These are phyloP conservation scores for Drosophila fungiperda DNA, from an alignment of 2,888 invertebrate genomes.

Conservation along the genomic window DNA sequence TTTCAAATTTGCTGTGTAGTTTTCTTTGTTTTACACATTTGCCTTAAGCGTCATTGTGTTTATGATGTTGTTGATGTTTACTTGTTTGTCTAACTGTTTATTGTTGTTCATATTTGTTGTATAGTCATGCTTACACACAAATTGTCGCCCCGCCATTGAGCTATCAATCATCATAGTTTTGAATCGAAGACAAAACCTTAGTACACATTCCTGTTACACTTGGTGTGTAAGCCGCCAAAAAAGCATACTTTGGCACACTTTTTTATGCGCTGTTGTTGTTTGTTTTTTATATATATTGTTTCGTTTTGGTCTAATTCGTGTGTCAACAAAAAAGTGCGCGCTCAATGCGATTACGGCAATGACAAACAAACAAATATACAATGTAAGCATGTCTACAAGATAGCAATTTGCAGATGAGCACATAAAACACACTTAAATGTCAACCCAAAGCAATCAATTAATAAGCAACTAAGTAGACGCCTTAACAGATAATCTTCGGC, in stretches of 20 bases:
- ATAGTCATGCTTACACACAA: not conserved
- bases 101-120: not conserved
- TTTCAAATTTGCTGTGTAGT: constrained; percentile 1
- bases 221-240: not conserved
- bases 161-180: not conserved
- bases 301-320: constrained; percentile 26
- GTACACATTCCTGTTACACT: not conserved
- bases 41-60: constrained; percentile 30
- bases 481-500: constrained; percentile 5
- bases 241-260: constrained; percentile 21
- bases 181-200: constrained; percentile 1
- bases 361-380: constrained; percentile 13
- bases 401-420: constrained; percentile 19
- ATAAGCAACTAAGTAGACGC: constrained; percentile 16
- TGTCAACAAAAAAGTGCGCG: constrained; percentile 30
- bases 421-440: constrained; percentile 9
- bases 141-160: constrained; percentile 2
- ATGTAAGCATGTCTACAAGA: not conserved
- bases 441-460: constrained; percentile 38
- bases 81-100: not conserved
- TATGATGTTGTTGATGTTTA: constrained; percentile 19
- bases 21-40: constrained; percentile 21
- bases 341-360: constrained; percentile 20
- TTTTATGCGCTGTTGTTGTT: constrained; percentile 1
- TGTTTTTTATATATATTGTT: constrained; percentile 13